Percentiles rank a stretch among this genome's conserved stretches.
Evolutionary conservation across 2,797 vertebrate genomes (phyloP).

Genomic region (Presbytis comata): DNA sequence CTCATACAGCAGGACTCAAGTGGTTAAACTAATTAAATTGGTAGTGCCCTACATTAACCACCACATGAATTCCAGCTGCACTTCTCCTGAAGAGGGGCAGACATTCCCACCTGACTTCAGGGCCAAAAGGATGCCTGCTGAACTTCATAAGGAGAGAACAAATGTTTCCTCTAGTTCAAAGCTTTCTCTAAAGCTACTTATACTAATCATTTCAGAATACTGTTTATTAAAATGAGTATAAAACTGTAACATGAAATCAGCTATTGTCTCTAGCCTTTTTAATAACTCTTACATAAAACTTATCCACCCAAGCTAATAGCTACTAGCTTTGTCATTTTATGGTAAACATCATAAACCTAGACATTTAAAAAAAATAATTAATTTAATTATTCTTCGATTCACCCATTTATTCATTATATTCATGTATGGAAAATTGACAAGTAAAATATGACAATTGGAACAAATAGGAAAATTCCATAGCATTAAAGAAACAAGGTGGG

Average conservation of each 20-base stretch:
- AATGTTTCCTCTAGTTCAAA: not conserved
- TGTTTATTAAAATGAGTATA: not conserved
- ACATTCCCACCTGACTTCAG: not conserved
- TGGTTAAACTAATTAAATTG: constrained; percentile 68
- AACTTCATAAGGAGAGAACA: not conserved
- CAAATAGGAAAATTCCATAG: not conserved
- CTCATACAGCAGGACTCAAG: constrained; percentile 61
- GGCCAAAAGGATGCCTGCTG: not conserved
- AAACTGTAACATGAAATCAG: not conserved
- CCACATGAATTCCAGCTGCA: constrained; percentile 51
- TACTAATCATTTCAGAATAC: not conserved
- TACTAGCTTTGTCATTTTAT: not conserved
- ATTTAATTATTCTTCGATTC: not conserved
- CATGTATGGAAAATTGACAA: not conserved
- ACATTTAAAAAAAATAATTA: not conserved
- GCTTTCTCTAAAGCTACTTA: not conserved
- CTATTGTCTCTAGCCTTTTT: not conserved
- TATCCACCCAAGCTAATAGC: not conserved
- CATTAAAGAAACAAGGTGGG: not conserved
- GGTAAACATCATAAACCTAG: not conserved
- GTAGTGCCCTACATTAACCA: constrained; percentile 41
- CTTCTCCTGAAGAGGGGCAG: not conserved
- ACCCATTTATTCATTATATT: not conserved
- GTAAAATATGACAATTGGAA: not conserved
- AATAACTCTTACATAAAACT: not conserved